Percentiles rank a stretch among this genome's conserved stretches.
Conservation (phyloP, 2,888 invertebrate genomes). For the Agrotis puta region DNA sequence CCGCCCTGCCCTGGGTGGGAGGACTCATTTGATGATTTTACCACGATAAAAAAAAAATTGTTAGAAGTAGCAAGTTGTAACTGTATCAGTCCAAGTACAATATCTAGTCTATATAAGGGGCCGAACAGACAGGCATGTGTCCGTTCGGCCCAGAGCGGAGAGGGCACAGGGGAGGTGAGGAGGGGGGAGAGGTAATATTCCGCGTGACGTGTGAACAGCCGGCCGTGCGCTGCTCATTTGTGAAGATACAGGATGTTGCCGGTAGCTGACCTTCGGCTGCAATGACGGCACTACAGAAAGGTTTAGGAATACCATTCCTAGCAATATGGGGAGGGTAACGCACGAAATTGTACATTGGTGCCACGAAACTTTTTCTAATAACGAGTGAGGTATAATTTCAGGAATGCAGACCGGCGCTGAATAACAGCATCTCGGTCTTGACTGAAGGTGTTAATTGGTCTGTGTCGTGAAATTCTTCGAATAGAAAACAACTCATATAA, state of each 20-base stretch:
- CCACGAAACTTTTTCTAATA: neutral
- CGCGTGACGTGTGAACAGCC: slow-evolving; percentile 80
- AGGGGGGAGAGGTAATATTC: slow-evolving; percentile 42
- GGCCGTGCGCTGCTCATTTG: slow-evolving; percentile 83
- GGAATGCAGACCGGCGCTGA: neutral
- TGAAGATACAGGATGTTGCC: slow-evolving; percentile 74
- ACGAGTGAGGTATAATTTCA: neutral
- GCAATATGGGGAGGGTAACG: too few relatives aligned
- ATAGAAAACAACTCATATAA: slow-evolving; percentile 7
- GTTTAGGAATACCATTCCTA: neutral
- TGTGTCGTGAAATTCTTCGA: slow-evolving; percentile 2
- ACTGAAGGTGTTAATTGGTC: slow-evolving; percentile 21
- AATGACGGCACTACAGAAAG: neutral
- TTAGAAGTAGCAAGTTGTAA: neutral
- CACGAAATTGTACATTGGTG: neutral
- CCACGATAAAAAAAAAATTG: too few relatives aligned
- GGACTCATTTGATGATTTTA: too few relatives aligned
- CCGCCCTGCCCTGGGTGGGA: too few relatives aligned
- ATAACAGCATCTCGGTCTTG: neutral
- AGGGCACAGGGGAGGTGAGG: neutral
- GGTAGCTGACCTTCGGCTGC: neutral
- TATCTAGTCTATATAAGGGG: slow-evolving; percentile 19
- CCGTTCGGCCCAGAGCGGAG: neutral
- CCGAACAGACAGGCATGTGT: slow-evolving; percentile 12
- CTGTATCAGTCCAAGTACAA: slow-evolving; percentile 14